Evolutionary conservation across 1,140 invertebrate species (phyloP).

Genomic region (Eupristina koningsbergeri): DNA sequence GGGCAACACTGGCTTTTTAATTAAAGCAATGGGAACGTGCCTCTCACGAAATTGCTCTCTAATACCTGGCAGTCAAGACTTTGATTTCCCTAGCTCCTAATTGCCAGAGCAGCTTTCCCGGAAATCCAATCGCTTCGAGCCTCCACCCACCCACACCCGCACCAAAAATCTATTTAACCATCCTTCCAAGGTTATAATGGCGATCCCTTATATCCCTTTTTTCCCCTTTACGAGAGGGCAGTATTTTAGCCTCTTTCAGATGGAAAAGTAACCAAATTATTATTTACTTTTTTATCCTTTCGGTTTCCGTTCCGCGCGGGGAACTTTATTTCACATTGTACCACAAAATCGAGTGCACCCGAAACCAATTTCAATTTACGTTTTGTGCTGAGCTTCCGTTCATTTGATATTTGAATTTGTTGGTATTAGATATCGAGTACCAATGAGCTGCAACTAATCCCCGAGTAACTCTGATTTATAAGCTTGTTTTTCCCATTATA

Average conservation of each 20-base stretch:
- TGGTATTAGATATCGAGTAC: neutral
- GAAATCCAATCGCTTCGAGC: slow-evolving; percentile 15
- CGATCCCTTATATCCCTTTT: neutral
- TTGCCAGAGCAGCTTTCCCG: neutral
- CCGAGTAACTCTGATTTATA: neutral
- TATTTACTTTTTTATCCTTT: no score
- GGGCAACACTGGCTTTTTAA: neutral
- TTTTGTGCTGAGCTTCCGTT: no score
- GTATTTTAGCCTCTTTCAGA: no score
- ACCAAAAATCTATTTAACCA: slow-evolving; percentile 12
- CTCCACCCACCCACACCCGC: neutral
- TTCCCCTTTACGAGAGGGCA: no score
- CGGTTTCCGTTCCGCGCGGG: no score
- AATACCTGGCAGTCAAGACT: neutral
- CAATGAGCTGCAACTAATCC: neutral
- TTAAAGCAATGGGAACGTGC: neutral
- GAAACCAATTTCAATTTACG: no score
- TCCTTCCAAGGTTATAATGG: neutral
- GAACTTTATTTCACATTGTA: no score
- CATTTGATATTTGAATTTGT: neutral
- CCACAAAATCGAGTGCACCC: no score
- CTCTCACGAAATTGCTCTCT: slow-evolving; percentile 22
- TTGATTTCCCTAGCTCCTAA: slow-evolving; percentile 13
- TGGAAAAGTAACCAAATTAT: no score
- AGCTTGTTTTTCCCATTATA: neutral